These are phyloP conservation scores for Rhodeus uyekii DNA, from an alignment of 2,797 vertebrate species.

Conservation along the genomic window DNA sequence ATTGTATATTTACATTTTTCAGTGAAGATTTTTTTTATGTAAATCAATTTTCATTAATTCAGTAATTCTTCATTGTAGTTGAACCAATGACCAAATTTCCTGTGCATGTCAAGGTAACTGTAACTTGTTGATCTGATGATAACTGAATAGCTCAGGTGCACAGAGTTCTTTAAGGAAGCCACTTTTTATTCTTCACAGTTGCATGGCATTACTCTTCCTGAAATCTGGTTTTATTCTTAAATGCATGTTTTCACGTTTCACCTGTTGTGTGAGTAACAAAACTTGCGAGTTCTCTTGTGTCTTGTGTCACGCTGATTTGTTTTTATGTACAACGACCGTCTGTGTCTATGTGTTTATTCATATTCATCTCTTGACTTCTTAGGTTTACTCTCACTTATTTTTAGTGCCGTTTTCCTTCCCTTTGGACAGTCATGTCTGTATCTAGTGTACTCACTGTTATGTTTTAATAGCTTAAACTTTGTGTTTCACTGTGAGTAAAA, in stretches of 20 bases:
- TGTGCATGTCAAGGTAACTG: not conserved
- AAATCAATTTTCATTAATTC: not conserved
- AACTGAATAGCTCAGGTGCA: not conserved
- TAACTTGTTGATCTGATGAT: not conserved
- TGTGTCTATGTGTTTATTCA: conserved; percentile 30
- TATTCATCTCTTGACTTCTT: conserved; percentile 9
- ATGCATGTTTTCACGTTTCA: conserved; percentile 38
- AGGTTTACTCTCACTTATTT: conserved; percentile 25
- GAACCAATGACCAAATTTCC: not conserved
- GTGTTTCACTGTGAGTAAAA: conserved; percentile 47
- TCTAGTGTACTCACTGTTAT: not conserved
- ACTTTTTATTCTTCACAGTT: conserved; percentile 1
- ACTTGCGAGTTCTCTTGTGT: conserved; percentile 23
- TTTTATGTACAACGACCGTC: not conserved
- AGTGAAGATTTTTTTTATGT: not conserved
- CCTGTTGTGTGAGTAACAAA: conserved; percentile 4
- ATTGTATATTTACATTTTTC: not conserved
- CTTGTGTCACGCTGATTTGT: conserved; percentile 7
- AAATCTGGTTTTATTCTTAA: not conserved
- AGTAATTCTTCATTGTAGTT: not conserved
- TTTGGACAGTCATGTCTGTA: not conserved
- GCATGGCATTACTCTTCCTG: conserved; percentile 17
- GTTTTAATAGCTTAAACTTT: conserved; percentile 31
- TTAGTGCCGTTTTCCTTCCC: conserved; percentile 4
- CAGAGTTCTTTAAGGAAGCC: not conserved